Base-by-base conservation (phyloP, 2,888 invertebrate genomes). In the Dastarcus helophoroides region DNA sequence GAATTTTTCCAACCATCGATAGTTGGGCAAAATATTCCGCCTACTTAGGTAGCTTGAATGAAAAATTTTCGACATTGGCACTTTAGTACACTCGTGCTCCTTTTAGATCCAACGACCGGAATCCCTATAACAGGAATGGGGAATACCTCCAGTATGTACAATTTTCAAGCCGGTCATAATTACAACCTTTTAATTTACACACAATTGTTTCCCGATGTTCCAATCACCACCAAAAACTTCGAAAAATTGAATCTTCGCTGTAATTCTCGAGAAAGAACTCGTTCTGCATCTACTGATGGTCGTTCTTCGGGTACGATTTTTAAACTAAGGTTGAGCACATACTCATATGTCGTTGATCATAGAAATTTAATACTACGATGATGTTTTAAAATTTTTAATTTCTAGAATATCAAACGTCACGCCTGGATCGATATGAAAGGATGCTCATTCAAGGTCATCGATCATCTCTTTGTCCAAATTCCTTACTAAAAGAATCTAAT, bases 1-100 rank as follows among this genome's bases (percentile, higher is more conserved):
- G 90, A 26, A 86, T 93, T 47, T 93, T 90, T 62, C 93, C 93
- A 11, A 80, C 86, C 12, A 73, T 79, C 38, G 88, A 89, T 58
- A 81, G 85, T 11, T 90, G 90, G 88, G 71, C 76, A 54, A 75
- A 79, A 53, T 86, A 85, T 56, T 75, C 80, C 8, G 74, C 76
- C 49, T 85, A 82, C 52, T 63, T 85, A 26, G 83, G 79, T 78
- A 46, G 19, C n/a, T 17, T n/a, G 6, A 17, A 17, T 6, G n/a
- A 24, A 29, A 24, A 24, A 23, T 26, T 31, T n/a, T n/a, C n/a
- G n/a, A n/a, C n/a, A n/a, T n/a, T n/a, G n/a, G n/a, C n/a, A n/a
- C n/a, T n/a, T n/a, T n/a, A n/a, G n/a, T n/a, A n/a, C n/a, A n/a
- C n/a, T n/a, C n/a, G 32, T 21, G 24, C 24, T 9, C 29, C 8